phyloP scores from a whole-genome alignment of 2,888 invertebrate genomes.

The Meta bourneti region DNA sequence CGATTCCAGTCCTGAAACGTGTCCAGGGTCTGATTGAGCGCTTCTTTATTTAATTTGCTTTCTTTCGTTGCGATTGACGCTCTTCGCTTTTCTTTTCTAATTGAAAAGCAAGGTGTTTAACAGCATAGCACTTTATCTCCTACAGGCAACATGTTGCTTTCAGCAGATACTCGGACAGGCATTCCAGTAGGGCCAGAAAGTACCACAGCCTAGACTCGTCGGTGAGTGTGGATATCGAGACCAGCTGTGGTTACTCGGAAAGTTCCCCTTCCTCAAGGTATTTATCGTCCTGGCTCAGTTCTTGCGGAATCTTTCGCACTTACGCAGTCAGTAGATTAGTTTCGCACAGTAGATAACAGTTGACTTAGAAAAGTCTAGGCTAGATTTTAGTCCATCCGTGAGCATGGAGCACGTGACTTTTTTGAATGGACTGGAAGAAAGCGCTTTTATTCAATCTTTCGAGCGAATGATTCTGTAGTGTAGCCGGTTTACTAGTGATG shows the following conservation, averaged over 20 bases:
- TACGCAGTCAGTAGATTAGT: constrained; percentile 22
- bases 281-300: constrained; percentile 35
- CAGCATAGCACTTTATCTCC: constrained; percentile 50
- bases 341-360: constrained; percentile 14
- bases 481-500: neutral
- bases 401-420: neutral
- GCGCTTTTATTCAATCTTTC: neutral
- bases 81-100: no score
- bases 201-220: constrained; percentile 77
- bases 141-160: constrained; percentile 78
- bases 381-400: neutral
- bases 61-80: no score
- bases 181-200: constrained; percentile 76
- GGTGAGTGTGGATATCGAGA: constrained; percentile 77
- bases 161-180: constrained; percentile 75
- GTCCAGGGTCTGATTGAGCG: no score
- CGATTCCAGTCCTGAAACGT: no score
- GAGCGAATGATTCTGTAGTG: neutral
- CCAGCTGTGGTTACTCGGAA: constrained; percentile 77
- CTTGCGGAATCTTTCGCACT: neutral
- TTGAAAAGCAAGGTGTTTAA: constrained; percentile 33
- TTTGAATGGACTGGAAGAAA: neutral
- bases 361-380: neutral
- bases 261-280: constrained; percentile 77
- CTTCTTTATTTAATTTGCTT: no score